Evolutionary conservation across 1,140 invertebrate genomes (phyloP).

Genomic region (Bombus soroeensis): DNA sequence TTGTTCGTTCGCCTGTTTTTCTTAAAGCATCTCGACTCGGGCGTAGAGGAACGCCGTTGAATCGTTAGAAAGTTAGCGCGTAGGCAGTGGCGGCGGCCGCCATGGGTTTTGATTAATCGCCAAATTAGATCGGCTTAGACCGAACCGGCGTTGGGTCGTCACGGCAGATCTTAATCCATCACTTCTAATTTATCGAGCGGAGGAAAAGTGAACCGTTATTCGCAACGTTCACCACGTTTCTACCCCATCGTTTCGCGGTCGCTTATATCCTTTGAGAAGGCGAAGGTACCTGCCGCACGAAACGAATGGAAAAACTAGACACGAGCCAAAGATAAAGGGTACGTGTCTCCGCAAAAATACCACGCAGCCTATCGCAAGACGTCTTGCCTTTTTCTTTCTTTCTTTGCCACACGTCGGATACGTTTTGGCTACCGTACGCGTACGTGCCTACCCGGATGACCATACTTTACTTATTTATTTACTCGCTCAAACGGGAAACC

Average conservation of each 20-base stretch:
- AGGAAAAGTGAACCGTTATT: constrained; percentile 56
- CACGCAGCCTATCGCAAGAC: neutral
- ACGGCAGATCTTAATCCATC: constrained; percentile 47
- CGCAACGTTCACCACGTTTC: constrained; percentile 46
- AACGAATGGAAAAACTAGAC: constrained; percentile 19
- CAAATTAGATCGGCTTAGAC: constrained; percentile 35
- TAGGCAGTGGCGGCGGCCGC: neutral
- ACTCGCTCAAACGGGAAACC: constrained; percentile 54
- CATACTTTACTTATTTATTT: constrained; percentile 76
- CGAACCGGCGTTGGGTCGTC: neutral
- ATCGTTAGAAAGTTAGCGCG: constrained; percentile 10
- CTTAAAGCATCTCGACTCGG: neutral
- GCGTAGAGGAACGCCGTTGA: neutral
- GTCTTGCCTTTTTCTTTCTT: neutral
- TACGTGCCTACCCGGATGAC: constrained; percentile 20
- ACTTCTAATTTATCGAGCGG: constrained; percentile 46
- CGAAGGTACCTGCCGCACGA: constrained; percentile 6
- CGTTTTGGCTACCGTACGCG: neutral
- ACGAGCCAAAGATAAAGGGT: constrained; percentile 13
- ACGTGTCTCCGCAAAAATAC: constrained; percentile 24
- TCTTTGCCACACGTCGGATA: no score
- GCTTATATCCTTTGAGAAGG: constrained; percentile 25
- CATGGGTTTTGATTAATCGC: constrained; percentile 46
- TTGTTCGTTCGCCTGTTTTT: neutral
- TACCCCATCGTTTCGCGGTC: constrained; percentile 40